Conservation (phyloP, 1,140 invertebrate species). For the Neelides sp. region DNA sequence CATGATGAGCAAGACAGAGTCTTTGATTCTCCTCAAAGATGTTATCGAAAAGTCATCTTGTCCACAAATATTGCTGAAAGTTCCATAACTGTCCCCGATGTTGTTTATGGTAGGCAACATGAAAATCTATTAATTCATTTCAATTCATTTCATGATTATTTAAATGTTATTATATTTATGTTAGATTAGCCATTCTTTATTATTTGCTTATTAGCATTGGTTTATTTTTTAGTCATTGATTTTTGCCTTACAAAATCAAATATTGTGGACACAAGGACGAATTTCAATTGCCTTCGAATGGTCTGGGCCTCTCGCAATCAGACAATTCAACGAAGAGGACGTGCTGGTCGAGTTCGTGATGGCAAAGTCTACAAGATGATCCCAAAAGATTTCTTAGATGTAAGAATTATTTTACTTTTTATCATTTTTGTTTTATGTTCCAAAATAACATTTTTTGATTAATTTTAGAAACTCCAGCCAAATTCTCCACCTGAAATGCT, state of each 20-base stretch:
- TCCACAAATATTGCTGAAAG: constrained; percentile 95
- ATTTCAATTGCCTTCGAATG: constrained; percentile 64
- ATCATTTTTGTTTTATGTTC: background rate
- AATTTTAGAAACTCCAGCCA: constrained; percentile 39
- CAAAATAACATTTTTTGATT: constrained; percentile 11
- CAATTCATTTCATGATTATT: no score
- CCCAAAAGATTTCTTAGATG: constrained; percentile 52
- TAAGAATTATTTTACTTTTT: constrained; percentile 33
- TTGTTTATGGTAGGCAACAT: constrained; percentile 58
- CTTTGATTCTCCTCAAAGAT: constrained; percentile 44
- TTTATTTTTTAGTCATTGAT: constrained; percentile 64
- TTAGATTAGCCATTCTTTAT: constrained; percentile 2
- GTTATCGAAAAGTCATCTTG: constrained; percentile 71
- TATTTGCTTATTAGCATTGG: background rate
- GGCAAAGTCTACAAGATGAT: constrained; percentile 81
- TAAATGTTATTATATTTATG: background rate
- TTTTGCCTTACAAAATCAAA: constrained; percentile 83
- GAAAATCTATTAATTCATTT: no score
- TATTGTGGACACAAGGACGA: constrained; percentile 55
- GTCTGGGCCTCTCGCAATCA: constrained; percentile 79
- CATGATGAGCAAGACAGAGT: constrained; percentile 52
- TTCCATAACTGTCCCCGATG: constrained; percentile 86
- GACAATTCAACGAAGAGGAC: constrained; percentile 76
- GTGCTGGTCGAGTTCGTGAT: constrained; percentile 70
- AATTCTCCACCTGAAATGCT: constrained; percentile 61